phyloP scores from a whole-genome alignment of 2,797 vertebrate species.

The Coregonus suidteri region DNA sequence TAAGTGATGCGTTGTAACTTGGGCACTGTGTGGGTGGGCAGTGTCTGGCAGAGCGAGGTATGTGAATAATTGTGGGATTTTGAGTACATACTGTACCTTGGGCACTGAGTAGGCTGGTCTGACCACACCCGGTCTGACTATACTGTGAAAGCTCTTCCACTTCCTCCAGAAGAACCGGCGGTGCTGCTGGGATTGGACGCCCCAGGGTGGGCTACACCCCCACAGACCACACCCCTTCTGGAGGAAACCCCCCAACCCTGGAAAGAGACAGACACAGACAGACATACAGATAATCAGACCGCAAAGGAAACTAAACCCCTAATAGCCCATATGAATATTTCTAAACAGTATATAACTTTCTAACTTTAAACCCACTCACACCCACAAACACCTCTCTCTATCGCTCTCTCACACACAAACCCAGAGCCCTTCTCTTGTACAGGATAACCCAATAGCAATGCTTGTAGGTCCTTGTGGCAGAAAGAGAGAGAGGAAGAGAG shows the following conservation, averaged over 20 bases:
- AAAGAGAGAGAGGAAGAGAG: constrained; percentile 48
- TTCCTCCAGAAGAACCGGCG: constrained; percentile 78
- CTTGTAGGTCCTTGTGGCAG: neutral
- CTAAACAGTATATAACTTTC: too few relatives aligned
- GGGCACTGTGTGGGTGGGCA: neutral
- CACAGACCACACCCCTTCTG: constrained; percentile 31
- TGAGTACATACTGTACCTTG: constrained; percentile 60
- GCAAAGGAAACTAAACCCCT: neutral
- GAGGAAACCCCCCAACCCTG: constrained; percentile 59
- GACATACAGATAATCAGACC: neutral
- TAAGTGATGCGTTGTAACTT: neutral
- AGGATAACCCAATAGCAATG: neutral
- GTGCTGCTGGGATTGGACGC: constrained; percentile 48
- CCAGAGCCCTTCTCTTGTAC: too few relatives aligned
- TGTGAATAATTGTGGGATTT: neutral
- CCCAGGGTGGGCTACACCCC: constrained; percentile 21
- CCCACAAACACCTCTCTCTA: too few relatives aligned
- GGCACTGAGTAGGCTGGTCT: constrained; percentile 70
- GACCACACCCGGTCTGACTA: constrained; percentile 72
- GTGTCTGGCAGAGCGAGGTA: neutral
- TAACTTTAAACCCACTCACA: too few relatives aligned
- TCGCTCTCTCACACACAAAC: too few relatives aligned
- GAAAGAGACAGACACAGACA: constrained; percentile 11
- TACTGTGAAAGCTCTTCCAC: constrained; percentile 61
- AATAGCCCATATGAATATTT: too few relatives aligned